Percentiles rank a stretch among this genome's conserved stretches.
phyloP scores from a whole-genome alignment of 2,797 vertebrate species.

The Babyrousa celebensis region DNA sequence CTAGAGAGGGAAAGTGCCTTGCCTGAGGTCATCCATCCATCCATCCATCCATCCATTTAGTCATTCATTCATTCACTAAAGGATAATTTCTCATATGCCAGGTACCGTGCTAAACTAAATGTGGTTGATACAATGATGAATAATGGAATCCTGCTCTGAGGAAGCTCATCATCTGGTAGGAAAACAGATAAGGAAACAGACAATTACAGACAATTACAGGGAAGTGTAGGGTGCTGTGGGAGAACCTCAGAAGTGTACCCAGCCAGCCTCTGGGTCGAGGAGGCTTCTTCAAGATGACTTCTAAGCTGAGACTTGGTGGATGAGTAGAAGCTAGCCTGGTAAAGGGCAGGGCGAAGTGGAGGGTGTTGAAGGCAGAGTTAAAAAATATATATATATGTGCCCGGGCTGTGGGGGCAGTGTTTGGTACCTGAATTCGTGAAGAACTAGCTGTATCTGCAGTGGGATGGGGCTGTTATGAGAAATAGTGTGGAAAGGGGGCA shows the following conservation, averaged over 20 bases:
- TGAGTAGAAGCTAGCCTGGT: constrained; percentile 26
- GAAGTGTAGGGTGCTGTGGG: constrained; percentile 12
- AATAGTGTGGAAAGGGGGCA: not conserved
- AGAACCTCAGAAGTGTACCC: not conserved
- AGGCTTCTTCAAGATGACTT: constrained; percentile 59
- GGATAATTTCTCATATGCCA: constrained; percentile 3
- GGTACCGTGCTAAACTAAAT: constrained; percentile 13
- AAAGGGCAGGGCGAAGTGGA: not conserved
- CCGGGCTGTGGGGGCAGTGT: not conserved
- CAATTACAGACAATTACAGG: constrained; percentile 6
- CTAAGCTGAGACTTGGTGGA: constrained; percentile 53
- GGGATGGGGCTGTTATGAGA: not conserved
- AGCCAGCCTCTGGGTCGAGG: constrained; percentile 24
- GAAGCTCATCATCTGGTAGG: not conserved
- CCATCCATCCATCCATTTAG: constrained; percentile 28
- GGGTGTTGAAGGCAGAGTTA: not conserved
- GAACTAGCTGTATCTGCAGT: constrained; percentile 1
- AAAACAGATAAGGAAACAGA: constrained; percentile 38
- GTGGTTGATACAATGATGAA: not conserved
- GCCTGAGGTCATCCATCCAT: not conserved
- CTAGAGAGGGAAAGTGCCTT: constrained; percentile 48
- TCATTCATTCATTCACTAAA: constrained; percentile 30
- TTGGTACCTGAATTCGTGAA: constrained; percentile 26
- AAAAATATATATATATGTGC: not conserved
- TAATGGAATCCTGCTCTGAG: constrained; percentile 23